Conservation (phyloP, 1,140 invertebrate species). For the Pogonomyrmex barbatus region DNA sequence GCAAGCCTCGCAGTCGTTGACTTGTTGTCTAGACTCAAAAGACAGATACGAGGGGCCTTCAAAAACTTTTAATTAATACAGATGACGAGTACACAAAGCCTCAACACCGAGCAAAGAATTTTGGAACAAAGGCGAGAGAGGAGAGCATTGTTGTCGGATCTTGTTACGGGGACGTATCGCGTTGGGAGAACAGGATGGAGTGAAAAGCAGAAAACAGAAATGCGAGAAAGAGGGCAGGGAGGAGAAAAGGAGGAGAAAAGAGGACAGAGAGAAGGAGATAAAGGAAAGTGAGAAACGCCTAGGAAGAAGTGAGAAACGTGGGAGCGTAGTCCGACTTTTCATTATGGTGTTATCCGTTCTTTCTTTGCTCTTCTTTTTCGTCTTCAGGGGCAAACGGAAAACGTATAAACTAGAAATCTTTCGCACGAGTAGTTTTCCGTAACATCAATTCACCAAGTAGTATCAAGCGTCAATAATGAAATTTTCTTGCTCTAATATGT, state of each 20-base stretch:
- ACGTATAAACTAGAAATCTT: slow-evolving; percentile 70
- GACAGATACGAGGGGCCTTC: slow-evolving; percentile 71
- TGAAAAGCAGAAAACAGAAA: slow-evolving; percentile 23
- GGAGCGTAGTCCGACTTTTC: slow-evolving; percentile 61
- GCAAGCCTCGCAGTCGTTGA: slow-evolving; percentile 52
- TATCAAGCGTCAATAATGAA: slow-evolving; percentile 6
- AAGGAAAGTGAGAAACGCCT: slow-evolving; percentile 43
- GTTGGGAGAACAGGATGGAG: slow-evolving; percentile 63
- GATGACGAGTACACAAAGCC: slow-evolving; percentile 78
- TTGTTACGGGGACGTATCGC: slow-evolving; percentile 78
- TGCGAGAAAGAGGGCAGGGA: slow-evolving; percentile 24
- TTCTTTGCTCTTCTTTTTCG: slow-evolving; percentile 60
- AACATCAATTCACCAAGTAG: slow-evolving; percentile 26
- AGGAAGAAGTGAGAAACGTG: slow-evolving; percentile 61
- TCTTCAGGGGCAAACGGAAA: slow-evolving; percentile 50
- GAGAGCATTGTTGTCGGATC: slow-evolving; percentile 80
- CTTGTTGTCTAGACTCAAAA: slow-evolving; percentile 58
- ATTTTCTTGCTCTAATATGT: background rate
- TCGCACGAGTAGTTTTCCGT: slow-evolving; percentile 49
- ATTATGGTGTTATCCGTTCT: slow-evolving; percentile 68
- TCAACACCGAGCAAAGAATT: slow-evolving; percentile 78
- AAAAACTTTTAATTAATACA: slow-evolving; percentile 83
- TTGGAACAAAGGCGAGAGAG: slow-evolving; percentile 80
- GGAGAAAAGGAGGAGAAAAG: slow-evolving; percentile 28
- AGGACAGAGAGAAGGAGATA: background rate